Conservation (phyloP, 2,113 vertebrate genomes). For the Quiscalus mexicanus region DNA sequence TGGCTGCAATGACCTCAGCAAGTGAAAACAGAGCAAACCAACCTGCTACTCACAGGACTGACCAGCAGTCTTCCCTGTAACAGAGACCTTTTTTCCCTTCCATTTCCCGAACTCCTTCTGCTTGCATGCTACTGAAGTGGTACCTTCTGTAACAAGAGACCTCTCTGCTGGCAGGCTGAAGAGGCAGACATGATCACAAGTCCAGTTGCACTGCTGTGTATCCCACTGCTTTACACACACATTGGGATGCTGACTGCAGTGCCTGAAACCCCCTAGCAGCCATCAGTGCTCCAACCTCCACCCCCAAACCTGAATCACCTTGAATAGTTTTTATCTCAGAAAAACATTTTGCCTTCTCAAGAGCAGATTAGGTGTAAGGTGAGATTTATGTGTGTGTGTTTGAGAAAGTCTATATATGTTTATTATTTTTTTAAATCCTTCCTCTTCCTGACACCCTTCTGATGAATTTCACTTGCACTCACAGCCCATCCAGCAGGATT, state of each 20-base stretch:
- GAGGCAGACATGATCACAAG: neutral
- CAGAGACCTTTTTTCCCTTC: neutral
- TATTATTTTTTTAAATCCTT: neutral
- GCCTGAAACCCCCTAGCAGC: neutral
- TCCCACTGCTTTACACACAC: neutral
- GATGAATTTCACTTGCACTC: neutral
- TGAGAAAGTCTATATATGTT: neutral
- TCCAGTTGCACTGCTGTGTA: neutral
- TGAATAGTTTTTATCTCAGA: neutral
- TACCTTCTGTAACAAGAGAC: neutral
- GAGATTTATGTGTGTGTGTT: neutral
- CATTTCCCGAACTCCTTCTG: neutral
- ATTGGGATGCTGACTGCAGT: neutral
- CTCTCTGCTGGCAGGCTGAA: neutral
- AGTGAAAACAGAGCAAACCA: slow-evolving; percentile 4
- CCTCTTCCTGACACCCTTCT: neutral
- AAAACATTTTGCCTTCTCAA: neutral
- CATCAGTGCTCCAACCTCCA: neutral
- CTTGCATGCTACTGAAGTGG: neutral
- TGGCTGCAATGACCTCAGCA: neutral
- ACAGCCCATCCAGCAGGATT: neutral
- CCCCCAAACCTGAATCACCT: neutral
- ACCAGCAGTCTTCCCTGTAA: neutral
- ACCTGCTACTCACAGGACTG: neutral
- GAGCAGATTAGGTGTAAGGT: neutral